Evolutionary conservation across 23 tunicate genomes (phyloP), one percentile per base, ranked within the genome.

Genomic region (Corella eumyota): DNA sequence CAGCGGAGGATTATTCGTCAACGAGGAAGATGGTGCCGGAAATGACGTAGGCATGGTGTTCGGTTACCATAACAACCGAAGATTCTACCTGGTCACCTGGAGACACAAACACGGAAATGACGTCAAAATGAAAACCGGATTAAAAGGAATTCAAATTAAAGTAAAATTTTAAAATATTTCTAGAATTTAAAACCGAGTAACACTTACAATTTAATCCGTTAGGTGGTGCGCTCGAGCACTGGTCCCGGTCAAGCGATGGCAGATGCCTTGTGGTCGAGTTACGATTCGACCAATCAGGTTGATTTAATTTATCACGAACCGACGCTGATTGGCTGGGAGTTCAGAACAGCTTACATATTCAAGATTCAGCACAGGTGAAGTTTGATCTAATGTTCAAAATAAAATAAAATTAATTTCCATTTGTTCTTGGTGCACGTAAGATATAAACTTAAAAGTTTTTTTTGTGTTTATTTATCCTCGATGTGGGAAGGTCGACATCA

Each of bases 11-110:
- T 15, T 66, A 2, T 52, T 50, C 33, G 72, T 52, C 40, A 66
- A 66, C 34, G 53, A 62, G 25, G 6, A 49, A 32, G 17, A 19
- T n/a, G 25, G 45, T 23, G 32, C 55, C 0, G 60, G 45, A 26
- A 66, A 66, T 50, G 50, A 66, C 36, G 29, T 66, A 3, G 72
- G 72, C 4, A 0, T 66, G 7, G 72, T 50, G 21, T 66, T 66
- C 23, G 32, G 72, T 66, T 66, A 66, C 72, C 72, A 66, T 2
- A 66, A 31, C 72, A 66, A 66, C 72, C 34, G 33, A 9, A 32
- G 30, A 3, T 66, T 66, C 51, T 66, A 66, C 31, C 60, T 50
- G 28, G 60, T 52, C 13, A 30, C 51, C 26, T 66, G 72, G 72
- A 51, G 60, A 24, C 24, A 28, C 30, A 11, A 26, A 13, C 64